phyloP scores from a whole-genome alignment of 1,140 invertebrate genomes.

The Polyergus mexicanus region DNA sequence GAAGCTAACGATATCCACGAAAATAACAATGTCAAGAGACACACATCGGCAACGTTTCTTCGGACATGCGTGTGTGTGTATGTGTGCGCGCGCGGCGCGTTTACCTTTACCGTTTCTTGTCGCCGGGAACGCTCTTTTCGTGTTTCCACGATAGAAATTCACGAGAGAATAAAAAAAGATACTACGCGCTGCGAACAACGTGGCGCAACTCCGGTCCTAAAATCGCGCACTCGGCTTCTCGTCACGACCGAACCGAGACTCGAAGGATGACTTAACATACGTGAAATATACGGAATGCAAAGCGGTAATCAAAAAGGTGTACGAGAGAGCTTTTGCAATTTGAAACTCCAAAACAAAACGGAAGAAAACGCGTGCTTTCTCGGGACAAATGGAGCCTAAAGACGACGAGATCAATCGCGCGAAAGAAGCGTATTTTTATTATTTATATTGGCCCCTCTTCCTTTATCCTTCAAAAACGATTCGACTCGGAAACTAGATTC shows the following conservation, averaged over 20 bases:
- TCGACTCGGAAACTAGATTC: constrained; percentile 75
- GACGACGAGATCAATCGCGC: background rate
- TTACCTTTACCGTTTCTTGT: constrained; percentile 44
- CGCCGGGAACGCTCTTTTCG: constrained; percentile 52
- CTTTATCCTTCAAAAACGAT: constrained; percentile 21
- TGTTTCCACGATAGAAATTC: constrained; percentile 69
- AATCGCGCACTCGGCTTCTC: constrained; percentile 37
- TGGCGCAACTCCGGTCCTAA: constrained; percentile 83
- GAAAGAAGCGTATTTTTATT: background rate
- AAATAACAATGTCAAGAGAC: background rate
- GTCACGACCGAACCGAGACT: background rate
- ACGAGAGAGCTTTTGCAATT: constrained; percentile 51
- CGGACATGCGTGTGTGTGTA: background rate
- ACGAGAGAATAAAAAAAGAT: constrained; percentile 53
- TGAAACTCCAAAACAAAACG: constrained; percentile 23
- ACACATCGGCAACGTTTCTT: background rate
- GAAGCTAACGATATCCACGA: background rate
- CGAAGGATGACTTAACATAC: constrained; percentile 3
- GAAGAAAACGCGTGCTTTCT: constrained; percentile 29
- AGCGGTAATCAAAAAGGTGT: constrained; percentile 16
- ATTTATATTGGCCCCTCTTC: constrained; percentile 19
- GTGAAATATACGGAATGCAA: constrained; percentile 1
- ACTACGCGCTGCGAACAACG: constrained; percentile 83
- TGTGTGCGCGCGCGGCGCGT: background rate
- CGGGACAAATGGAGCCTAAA: background rate